Evolutionary conservation across 2,113 vertebrate species (phyloP).

Genomic region (Mesocricetus auratus): DNA sequence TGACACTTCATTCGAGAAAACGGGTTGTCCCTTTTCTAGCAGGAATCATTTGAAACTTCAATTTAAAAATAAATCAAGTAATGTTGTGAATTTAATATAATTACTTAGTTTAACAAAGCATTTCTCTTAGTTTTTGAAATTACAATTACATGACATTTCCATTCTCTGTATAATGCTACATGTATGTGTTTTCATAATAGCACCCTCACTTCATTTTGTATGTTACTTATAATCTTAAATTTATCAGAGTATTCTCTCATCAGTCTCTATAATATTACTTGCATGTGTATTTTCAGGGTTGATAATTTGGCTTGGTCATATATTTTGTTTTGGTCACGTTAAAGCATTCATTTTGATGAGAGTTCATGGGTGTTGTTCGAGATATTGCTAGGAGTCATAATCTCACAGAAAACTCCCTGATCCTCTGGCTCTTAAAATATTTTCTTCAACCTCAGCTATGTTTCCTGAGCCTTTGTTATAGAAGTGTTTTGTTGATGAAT

Average conservation of each 20-base stretch:
- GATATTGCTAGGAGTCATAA: neutral
- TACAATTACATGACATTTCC: neutral
- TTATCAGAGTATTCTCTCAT: neutral
- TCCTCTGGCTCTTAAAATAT: neutral
- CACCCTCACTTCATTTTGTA: neutral
- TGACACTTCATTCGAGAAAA: neutral
- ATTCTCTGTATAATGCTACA: neutral
- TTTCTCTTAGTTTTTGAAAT: neutral
- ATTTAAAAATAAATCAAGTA: neutral
- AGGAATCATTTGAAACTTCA: neutral
- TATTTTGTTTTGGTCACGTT: neutral
- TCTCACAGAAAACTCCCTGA: neutral
- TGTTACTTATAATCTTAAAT: neutral
- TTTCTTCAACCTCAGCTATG: neutral
- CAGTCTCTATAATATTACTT: neutral
- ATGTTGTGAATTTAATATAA: neutral
- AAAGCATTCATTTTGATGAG: neutral
- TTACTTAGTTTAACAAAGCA: neutral
- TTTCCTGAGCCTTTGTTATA: neutral
- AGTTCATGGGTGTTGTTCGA: neutral
- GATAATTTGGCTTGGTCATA: neutral
- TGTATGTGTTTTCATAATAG: neutral
- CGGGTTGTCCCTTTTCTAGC: neutral
- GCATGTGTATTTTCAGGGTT: neutral
- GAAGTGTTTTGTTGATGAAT: neutral